Base-by-base conservation (phyloP, 2,797 vertebrate species). In the Acanthornis magna region DNA sequence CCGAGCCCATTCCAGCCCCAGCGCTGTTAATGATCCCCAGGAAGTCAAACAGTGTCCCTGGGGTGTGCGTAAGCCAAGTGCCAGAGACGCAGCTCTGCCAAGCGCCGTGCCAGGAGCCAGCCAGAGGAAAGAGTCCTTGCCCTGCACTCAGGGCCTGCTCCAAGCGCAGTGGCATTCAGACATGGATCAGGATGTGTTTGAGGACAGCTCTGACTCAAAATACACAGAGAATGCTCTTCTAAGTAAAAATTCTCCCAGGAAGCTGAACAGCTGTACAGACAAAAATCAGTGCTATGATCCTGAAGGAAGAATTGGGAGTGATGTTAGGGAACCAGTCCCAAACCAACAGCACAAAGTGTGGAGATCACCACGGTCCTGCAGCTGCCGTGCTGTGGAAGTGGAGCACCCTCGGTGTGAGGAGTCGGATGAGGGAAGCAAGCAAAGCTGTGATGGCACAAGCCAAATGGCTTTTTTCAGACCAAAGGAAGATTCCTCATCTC, bases 381-480 rank as follows among this genome's bases (percentile, higher is more conserved):
- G 93, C 86, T 95, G 14, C 3, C 3, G 8, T 23, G 9, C 60
- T 38, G 26, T 3, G 6, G 91, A n/a, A 62, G 30, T 2, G 3
- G 85, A 85, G 73, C 34, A 16, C 26, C 20, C 54, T 47, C 7
- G 2, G 79, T 11, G n/a, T 3, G 61, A 88, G 89, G 98, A 98
- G 36, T 79, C 91, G 2, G 91, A 91, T 29, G 50, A 40, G 62
- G 89, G 78, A 29, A 58, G 57, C 14, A 38, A 57, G 50, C 96
- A 96, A 25, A 93, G 98, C 89, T 95, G 95, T 80, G 79, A 53
- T 54, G 82, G 57, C 42, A 95, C 53, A 62, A 96, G 97, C 78
- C 98, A 97, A 10, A 96, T 95, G 74, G 97, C 98, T 93, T 98
- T 97, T 93, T 97, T 97, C 48, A 98, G 97, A 47, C 97, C 98